Evolutionary conservation across 2,113 vertebrate species (phyloP).

Genomic region (Calyptomena viridis): DNA sequence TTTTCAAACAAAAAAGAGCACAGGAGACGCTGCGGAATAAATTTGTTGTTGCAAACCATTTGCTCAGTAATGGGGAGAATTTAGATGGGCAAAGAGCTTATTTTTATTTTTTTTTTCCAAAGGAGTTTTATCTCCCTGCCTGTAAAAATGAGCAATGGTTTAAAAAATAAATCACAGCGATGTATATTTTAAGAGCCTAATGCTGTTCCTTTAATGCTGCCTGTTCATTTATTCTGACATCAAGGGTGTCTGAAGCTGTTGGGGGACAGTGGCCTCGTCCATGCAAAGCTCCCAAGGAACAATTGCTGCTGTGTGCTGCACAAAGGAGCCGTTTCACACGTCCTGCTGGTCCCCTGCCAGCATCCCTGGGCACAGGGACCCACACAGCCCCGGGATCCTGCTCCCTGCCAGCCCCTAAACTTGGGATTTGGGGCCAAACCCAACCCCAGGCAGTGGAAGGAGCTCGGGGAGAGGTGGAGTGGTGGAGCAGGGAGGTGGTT

Average conservation of each 20-base stretch:
- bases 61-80: slow-evolving; percentile 56
- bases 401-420: not conserved
- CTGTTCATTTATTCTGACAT: not conserved
- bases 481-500: not conserved
- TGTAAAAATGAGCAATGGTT: not conserved
- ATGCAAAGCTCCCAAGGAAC: not conserved
- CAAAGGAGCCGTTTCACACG: not conserved
- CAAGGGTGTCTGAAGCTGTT: not conserved
- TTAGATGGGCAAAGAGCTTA: slow-evolving; percentile 44
- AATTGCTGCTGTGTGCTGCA: not conserved
- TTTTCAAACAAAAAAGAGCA: slow-evolving; percentile 55
- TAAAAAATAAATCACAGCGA: not conserved
- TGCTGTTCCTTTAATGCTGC: not conserved
- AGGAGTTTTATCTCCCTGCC: not conserved
- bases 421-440: not conserved
- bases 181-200: not conserved
- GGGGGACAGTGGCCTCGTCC: not conserved
- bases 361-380: not conserved
- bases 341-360: not conserved
- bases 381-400: not conserved
- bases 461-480: fast-evolving
- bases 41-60: slow-evolving; percentile 60
- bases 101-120: not conserved
- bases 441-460: fast-evolving
- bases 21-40: slow-evolving; percentile 31